Evolutionary conservation across 2,888 invertebrate genomes (phyloP).

Genomic region (Athripsodes cinereus): DNA sequence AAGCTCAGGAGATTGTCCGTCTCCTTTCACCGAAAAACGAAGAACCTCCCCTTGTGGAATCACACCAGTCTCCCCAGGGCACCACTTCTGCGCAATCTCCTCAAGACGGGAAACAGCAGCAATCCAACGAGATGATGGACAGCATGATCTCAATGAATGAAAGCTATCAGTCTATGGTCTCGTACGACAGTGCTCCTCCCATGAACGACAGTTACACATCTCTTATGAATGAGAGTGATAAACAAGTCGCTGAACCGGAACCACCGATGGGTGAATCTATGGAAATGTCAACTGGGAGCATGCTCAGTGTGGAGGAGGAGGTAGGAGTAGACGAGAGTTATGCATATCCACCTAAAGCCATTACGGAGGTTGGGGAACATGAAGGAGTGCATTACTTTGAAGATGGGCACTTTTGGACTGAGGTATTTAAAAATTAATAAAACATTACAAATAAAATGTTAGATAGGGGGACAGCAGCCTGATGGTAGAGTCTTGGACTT

Average conservation of each 20-base stretch:
- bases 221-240: slow-evolving; percentile 20
- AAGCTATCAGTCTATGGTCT: slow-evolving; percentile 53
- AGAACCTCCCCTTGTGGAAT: slow-evolving; percentile 35
- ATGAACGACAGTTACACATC: slow-evolving; percentile 25
- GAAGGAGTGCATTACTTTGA: slow-evolving; percentile 87
- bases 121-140: slow-evolving; percentile 30
- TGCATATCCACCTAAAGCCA: slow-evolving; percentile 59
- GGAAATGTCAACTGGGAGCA: slow-evolving; percentile 26
- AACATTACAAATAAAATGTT: not conserved
- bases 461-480: too few relatives aligned
- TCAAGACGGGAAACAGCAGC: slow-evolving; percentile 22
- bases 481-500: too few relatives aligned
- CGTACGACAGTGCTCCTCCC: slow-evolving; percentile 40
- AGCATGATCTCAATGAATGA: slow-evolving; percentile 50
- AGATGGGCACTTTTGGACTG: slow-evolving; percentile 92
- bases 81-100: not conserved
- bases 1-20: slow-evolving; percentile 82
- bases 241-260: slow-evolving; percentile 18
- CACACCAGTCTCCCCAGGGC: slow-evolving; percentile 17
- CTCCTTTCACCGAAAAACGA: slow-evolving; percentile 60
- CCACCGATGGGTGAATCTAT: slow-evolving; percentile 30
- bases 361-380: slow-evolving; percentile 68
- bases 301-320: slow-evolving; percentile 34
- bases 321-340: slow-evolving; percentile 40
- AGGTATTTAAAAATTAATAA: slow-evolving; percentile 53